Evolutionary conservation across 2,113 vertebrate species (phyloP), one percentile per base, ranked within the genome.

Genomic region (Trichomycterus rosablanca): DNA sequence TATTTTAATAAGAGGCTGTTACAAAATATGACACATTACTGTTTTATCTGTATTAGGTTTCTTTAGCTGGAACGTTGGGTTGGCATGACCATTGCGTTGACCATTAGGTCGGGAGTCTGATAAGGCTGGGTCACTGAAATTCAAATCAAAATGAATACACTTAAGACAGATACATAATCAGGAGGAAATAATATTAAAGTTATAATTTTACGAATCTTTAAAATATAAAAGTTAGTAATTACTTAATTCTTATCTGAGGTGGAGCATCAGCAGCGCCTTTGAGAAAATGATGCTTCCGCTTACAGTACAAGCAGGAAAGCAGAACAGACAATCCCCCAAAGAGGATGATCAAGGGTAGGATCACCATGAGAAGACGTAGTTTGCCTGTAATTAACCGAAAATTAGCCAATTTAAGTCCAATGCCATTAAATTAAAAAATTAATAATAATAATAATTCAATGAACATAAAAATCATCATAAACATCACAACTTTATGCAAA

Each of bases 11-110:
- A 5, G 12, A 35, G n/a, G 16, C 22, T 11, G 19, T 12, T 35
- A 35, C 15, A 44, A 82, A 35, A 35, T 35, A 35, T 10, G 46
- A 37, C 23, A 37, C 7, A 71, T 72, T 89, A 97, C 94, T 89
- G 87, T 83, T 35, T 81, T 78, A 48, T 86, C 84, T 45, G 81
- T 64, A 52, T 90, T 85, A n/a, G 90, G 85, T 0, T 85, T 90
- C 74, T 86, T 92, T 65, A 90, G 35, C 68, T 91, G 84, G 84
- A 94, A 95, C 4, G 89, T 86, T 44, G 90, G 92, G 79, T 95
- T 97, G 67, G 89, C 58, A 0, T 95, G 92, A 18, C 92, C 91
- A 1, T 61, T 83, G 49, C 63, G 73, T 2, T 63, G 69, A 70
- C n/a, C 4, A 9, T 69, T 78, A n/a, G n/a, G n/a, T n/a, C n/a